Percentiles rank a stretch among this genome's conserved stretches.
phyloP scores from a whole-genome alignment of 2,113 vertebrate species.

The Callipepla californica region DNA sequence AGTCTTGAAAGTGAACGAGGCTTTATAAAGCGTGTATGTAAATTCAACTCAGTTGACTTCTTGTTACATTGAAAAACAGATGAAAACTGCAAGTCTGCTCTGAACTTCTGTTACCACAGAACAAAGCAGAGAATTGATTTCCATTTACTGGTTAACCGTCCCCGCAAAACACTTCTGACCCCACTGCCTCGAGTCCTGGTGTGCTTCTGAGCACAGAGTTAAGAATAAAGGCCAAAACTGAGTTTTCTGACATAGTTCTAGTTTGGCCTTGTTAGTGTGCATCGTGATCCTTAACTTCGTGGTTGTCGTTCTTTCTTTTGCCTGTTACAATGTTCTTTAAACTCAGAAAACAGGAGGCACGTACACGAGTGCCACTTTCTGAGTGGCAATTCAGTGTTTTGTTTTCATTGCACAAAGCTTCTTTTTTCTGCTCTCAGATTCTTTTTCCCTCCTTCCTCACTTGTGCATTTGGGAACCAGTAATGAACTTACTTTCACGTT shows the following conservation, averaged over 20 bases:
- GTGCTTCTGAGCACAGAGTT: background rate
- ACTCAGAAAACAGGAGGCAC: background rate
- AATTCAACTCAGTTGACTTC: background rate
- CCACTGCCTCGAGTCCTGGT: background rate
- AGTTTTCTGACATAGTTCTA: background rate
- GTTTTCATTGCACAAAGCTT: background rate
- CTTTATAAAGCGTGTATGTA: background rate
- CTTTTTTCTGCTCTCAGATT: background rate
- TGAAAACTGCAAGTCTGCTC: background rate
- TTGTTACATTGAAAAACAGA: background rate
- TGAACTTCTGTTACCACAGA: background rate
- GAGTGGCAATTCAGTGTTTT: background rate
- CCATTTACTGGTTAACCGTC: background rate
- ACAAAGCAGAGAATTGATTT: background rate
- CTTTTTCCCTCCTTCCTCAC: slow-evolving; percentile 3
- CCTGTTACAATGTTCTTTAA: background rate
- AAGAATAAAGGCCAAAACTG: background rate
- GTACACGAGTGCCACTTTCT: background rate
- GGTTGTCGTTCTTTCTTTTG: background rate
- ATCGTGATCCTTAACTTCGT: background rate
- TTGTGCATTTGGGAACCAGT: background rate
- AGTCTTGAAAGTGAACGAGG: background rate
- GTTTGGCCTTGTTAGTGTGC: background rate
- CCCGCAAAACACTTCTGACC: background rate
- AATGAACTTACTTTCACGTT: background rate